Evolutionary conservation across 2,797 vertebrate species (phyloP), one percentile per base, ranked within the genome.

Genomic region (Parauchenoglanis ngamensis): DNA sequence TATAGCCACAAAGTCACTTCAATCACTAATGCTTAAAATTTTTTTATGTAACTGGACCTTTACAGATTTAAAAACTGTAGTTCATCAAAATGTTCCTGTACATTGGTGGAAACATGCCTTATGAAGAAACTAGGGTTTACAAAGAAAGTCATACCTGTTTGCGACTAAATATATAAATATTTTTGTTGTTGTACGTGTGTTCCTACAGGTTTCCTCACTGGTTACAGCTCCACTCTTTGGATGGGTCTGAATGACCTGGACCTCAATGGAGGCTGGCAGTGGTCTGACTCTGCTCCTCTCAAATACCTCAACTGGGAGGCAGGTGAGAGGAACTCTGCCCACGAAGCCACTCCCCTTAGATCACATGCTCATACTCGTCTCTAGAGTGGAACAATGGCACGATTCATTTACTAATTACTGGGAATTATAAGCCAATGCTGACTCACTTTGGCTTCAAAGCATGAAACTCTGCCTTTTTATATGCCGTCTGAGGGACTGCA

Each of bases 251-350:
- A 99, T 0, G 98, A 99, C 93, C 92, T 99, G 94, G 98, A 98
- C 93, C 96, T 97, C 92, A 96, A 96, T 0, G 98, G 98, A n/a
- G 98, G 98, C 92, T 99, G 98, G 98, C 98, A 99, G 92, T 99
- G 98, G 98, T 96, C 97, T 0, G 98, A 99, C 94, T 96, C 96
- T 54, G 98, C 98, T 0, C 98, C 98, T 2, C 95, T 99, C 77
- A 99, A 99, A 89, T 99, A 97, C 94, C 97, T 99, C 91, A 99
- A 99, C 96, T 99, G 98, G 98, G 98, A 99, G 92, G 93, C 92
- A 80, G 98, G 98, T 99, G 93, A 96, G 97, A 54, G 5, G 0
- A 61, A 57, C 35, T 46, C 19, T 31, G 7, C 21, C 56, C 13
- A 10, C 67, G 52, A 54, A 63, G 15, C 21, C 78, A 87, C 31